Base-by-base conservation (phyloP, 2,797 vertebrate genomes). In the Phalloptychus januarius region DNA sequence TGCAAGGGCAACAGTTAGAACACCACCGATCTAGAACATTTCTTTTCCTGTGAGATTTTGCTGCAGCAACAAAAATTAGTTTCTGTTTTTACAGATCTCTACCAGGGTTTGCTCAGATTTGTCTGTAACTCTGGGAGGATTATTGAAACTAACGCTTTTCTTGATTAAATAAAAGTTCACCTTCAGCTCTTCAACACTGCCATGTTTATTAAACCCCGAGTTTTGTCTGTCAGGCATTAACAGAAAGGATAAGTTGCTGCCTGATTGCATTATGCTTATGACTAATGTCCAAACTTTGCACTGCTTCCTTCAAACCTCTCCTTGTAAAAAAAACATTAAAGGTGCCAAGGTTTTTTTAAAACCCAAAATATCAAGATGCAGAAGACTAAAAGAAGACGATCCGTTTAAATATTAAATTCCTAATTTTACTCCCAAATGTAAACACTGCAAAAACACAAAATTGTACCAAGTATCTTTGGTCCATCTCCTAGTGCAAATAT, bases 311-410 rank as follows among this genome's bases (percentile, higher is more conserved):
- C 58, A 61, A 61, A 61, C 28, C 6, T 61, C 16, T 61, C 5
- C 15, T 33, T 33, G 58, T 13, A n/a, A 56, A 56, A 16, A 58
- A 28, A 28, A 44, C 16, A 3, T n/a, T 73, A 2, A 23, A 73
- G 72, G 23, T 73, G 72, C 72, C 50, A 54, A 56, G 40, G 13
- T 73, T 56, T 54, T n/a, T 33, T 2, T 10, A 40, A n/a, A 73
- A 50, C 45, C 6, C 28, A 11, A 48, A 73, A 54, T 13, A 56
- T 56, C 10, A 28, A 28, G 54, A 56, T 3, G 50, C 54, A 56
- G 54, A 56, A 28, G 25, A 56, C 54, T 28, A 13, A 56, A 52
- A 10, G 50, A 1, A 52, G 7, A 52, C 0, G 8, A 25, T 25
- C 8, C 2, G 23, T 25, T 52, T 48, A 7, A 48, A 48, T 20